Conservation (phyloP, 2,888 invertebrate genomes). For the Cynaeus angustus region DNA sequence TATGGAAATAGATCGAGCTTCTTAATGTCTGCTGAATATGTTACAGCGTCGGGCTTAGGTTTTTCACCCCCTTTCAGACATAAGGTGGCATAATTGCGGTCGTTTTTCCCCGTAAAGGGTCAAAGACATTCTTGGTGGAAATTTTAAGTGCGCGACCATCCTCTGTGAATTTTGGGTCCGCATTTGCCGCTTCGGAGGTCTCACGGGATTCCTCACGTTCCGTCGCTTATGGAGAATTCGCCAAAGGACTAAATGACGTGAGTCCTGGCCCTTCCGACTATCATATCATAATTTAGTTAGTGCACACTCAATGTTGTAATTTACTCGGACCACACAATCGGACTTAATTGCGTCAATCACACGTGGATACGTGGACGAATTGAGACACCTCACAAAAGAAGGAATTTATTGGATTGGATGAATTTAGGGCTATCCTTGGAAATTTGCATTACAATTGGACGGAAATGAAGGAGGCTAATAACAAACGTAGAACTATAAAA, state of each 20-base stretch:
- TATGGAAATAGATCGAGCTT: no score
- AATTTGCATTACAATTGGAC: no score
- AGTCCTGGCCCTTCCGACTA: conserved; percentile 23
- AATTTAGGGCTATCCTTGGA: no score
- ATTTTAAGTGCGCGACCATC: conserved; percentile 36
- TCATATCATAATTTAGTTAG: conserved; percentile 41
- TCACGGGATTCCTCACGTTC: conserved; percentile 42
- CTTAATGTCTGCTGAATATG: no score
- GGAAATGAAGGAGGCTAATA: no score
- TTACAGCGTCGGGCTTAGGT: no score
- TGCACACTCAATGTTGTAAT: conserved; percentile 36
- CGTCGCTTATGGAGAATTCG: conserved; percentile 42
- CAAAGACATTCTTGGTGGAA: conserved; percentile 39
- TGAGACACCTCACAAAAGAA: no score
- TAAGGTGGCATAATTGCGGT: conserved; percentile 9
- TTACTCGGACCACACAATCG: conserved; percentile 38
- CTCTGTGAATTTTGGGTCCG: conserved; percentile 35
- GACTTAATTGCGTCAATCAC: conserved; percentile 33
- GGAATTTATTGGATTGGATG: no score
- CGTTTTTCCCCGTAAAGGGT: conserved; percentile 13
- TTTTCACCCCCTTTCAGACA: no score
- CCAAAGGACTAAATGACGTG: conserved; percentile 35
- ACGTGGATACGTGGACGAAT: neutral
- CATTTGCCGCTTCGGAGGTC: conserved; percentile 33
- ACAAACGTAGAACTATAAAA: no score